Conservation (phyloP, 2,113 vertebrate genomes). For the Zosterops japonicus region DNA sequence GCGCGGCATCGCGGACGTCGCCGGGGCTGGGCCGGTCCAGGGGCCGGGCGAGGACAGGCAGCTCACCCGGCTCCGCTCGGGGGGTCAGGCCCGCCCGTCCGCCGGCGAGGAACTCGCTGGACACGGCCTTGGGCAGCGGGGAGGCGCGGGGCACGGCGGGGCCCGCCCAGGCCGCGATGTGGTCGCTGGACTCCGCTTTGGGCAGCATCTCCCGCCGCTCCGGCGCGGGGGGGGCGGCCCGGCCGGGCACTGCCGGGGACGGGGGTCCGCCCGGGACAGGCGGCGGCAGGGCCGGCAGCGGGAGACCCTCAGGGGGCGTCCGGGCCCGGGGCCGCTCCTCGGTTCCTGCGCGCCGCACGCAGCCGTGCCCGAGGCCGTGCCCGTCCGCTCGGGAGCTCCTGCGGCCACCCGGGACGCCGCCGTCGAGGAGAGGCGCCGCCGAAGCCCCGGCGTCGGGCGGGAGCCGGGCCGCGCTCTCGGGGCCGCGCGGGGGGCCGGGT, state of each 20-base stretch:
- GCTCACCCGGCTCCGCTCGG: not conserved
- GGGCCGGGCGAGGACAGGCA: not conserved
- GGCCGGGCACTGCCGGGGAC: not conserved
- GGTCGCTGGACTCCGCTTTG: slow-evolving; percentile 52
- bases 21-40: not conserved
- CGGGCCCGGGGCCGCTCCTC: not conserved
- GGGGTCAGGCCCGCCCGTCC: not conserved
- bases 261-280: not conserved
- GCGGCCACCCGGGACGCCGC: not conserved
- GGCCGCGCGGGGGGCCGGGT: not conserved
- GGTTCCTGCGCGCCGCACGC: not conserved
- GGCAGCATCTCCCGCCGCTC: slow-evolving; percentile 37
- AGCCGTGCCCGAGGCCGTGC: not conserved
- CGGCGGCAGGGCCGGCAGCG: not conserved
- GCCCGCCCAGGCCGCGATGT: not conserved
- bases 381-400: slow-evolving; percentile 24
- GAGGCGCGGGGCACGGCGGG: not conserved
- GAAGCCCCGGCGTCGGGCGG: slow-evolving; percentile 23
- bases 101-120: slow-evolving; percentile 48
- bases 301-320: not conserved
- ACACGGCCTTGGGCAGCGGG: slow-evolving; percentile 44
- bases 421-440: not conserved
- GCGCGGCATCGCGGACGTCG: not conserved
- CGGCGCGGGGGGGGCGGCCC: not conserved
- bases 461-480: not conserved